Evolutionary conservation across 2,888 invertebrate genomes (phyloP).

Genomic region (Orthonychiurus folsomi): DNA sequence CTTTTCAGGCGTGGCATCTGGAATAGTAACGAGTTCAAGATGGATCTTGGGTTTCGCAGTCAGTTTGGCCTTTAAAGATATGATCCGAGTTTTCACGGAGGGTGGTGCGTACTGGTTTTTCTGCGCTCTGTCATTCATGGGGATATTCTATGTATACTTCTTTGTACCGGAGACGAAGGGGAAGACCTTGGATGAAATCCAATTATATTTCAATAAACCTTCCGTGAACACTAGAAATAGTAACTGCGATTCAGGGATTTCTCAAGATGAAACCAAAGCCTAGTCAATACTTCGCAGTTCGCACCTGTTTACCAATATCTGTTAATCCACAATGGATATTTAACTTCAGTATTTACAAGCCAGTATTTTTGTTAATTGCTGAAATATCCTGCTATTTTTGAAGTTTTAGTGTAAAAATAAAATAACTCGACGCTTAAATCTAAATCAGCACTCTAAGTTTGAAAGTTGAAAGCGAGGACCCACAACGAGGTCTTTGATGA

Average conservation of each 20-base stretch:
- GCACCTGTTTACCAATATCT: too few relatives aligned
- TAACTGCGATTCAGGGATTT: too few relatives aligned
- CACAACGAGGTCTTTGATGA: not conserved
- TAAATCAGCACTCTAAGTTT: too few relatives aligned
- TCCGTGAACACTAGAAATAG: too few relatives aligned
- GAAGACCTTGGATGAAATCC: slow-evolving; percentile 18
- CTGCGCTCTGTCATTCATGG: slow-evolving; percentile 23
- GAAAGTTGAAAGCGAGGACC: not conserved
- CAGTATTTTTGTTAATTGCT: too few relatives aligned
- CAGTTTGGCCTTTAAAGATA: slow-evolving; percentile 27
- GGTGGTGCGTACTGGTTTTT: slow-evolving; percentile 31
- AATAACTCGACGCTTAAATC: too few relatives aligned
- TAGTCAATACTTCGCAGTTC: too few relatives aligned
- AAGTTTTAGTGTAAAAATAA: too few relatives aligned
- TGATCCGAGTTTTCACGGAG: slow-evolving; percentile 20
- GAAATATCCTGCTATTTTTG: too few relatives aligned
- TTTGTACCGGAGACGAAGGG: slow-evolving; percentile 35
- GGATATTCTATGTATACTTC: slow-evolving; percentile 25
- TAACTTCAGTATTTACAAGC: too few relatives aligned
- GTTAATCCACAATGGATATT: too few relatives aligned
- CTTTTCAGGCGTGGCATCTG: slow-evolving; percentile 19
- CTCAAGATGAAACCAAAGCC: too few relatives aligned
- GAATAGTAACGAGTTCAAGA: slow-evolving; percentile 30
- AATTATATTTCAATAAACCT: slow-evolving; percentile 7
- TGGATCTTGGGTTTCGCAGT: slow-evolving; percentile 31